These are phyloP conservation scores for Elgaria multicarinata DNA, from an alignment of 2,113 vertebrate species.

Conservation along the genomic window DNA sequence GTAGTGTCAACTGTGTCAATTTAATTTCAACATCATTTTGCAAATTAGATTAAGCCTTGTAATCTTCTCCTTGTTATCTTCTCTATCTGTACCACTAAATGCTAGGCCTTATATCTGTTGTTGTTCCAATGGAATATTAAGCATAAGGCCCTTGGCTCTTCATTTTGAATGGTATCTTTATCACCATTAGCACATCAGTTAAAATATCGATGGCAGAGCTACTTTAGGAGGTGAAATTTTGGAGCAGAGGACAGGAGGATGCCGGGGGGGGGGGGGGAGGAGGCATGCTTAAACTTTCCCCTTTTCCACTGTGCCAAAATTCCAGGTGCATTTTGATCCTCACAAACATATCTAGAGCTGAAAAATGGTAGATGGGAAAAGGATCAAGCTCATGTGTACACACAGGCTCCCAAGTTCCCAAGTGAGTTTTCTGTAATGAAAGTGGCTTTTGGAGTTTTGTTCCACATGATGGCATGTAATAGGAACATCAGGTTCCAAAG, in stretches of 20 bases:
- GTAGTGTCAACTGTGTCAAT: rapidly evolving
- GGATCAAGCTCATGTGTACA: neutral
- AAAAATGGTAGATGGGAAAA: neutral
- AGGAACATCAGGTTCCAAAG: neutral
- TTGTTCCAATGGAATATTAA: neutral
- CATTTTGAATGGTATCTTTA: neutral
- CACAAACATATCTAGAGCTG: neutral
- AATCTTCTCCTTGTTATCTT: too few species aligned
- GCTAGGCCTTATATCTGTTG: neutral
- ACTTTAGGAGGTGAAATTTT: neutral
- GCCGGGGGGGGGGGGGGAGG: neutral
- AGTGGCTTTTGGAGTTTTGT: neutral
- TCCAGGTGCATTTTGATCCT: neutral
- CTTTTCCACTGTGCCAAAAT: neutral
- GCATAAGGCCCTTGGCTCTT: neutral
- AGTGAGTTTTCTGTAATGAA: neutral
- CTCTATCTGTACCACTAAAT: neutral
- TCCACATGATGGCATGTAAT: neutral
- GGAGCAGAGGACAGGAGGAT: neutral
- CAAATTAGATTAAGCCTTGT: neutral
- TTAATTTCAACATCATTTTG: neutral
- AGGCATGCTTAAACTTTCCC: neutral
- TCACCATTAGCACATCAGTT: neutral
- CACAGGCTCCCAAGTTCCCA: neutral
- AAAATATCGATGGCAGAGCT: neutral